phyloP scores from a whole-genome alignment of 2,888 invertebrate species.

The Pachycephus smyrnensis region DNA sequence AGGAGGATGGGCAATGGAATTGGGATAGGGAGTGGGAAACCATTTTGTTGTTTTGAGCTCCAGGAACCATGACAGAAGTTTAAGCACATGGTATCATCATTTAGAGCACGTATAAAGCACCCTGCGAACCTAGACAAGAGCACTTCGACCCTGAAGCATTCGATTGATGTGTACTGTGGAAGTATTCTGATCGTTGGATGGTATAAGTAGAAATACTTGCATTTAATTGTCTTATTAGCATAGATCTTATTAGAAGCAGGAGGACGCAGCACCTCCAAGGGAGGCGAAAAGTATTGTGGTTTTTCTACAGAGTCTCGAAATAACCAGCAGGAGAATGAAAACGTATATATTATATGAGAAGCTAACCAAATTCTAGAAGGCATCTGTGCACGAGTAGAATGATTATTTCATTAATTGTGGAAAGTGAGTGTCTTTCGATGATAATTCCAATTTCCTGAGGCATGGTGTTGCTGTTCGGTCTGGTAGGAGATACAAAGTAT shows the following conservation, averaged over 20 bases:
- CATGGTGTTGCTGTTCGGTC: not conserved
- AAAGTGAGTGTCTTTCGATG: not conserved
- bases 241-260: not conserved
- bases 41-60: constrained; percentile 33
- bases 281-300: not conserved
- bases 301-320: constrained; percentile 1
- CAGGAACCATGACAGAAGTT: constrained; percentile 16
- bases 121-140: not conserved
- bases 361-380: not conserved
- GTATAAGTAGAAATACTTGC: constrained; percentile 4
- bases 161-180: constrained; percentile 14
- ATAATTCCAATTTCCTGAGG: not conserved
- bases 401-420: not conserved
- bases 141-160: constrained; percentile 5
- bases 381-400: not conserved
- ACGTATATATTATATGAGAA: not conserved
- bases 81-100: constrained; percentile 5
- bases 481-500: not conserved
- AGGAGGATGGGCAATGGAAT: constrained; percentile 22
- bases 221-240: constrained; percentile 4
- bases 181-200: constrained; percentile 5
- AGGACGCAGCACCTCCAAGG: not conserved
- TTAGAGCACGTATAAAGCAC: constrained; percentile 5
- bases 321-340: not conserved
- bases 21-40: constrained; percentile 27